Base-by-base conservation (phyloP, 92 coral and sea anemone species). In the Plumapathes pennacea region DNA sequence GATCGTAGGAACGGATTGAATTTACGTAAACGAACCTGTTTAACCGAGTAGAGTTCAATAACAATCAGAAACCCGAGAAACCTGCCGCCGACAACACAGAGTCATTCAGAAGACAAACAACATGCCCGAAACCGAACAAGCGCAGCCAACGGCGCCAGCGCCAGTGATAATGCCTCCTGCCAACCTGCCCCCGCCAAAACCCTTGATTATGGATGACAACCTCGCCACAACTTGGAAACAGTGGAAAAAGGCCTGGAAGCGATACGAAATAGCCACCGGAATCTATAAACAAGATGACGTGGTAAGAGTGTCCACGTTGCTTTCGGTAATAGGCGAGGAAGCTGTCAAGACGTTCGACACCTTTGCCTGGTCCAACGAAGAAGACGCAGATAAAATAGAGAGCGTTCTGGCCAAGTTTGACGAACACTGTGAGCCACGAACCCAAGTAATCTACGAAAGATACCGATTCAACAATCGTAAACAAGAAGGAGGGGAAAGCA, bases 181-280 rank as follows among this genome's bases (percentile, higher is more conserved):
- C 31, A 66, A 76, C 49, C 44, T 77, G 33, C 84, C 84, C 59
- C 71, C 77, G 20, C 77, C 84, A 40, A 77, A 77, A 68, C 72
- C 77, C 34, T 67, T 77, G 18, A 52, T 68, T 4, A 54, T 77
- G 1, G 84, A 77, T 69, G 84, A 69, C 23, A 77, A 77, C 30
- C 63, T 77, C 1, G 77, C 83, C 22, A 76, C 22, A 11, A 66
- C 39, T 30, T 76, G 83, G 76, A 76, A 65, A 41, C 65, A 69
- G n/a, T 66, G 83, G 76, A 76, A 67, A 39, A 76, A 76, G 41
- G 70, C 46, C 12, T 67, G 83, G 83, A 57, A 57, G 27, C 39
- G 76, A 9, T 76, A 54, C 54, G 76, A 66, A 67, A 76, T 76
- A 26, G 83, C 83, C 19, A 50, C 83, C 11, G 83, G 76, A 48